Percentiles rank a stretch among this genome's conserved stretches.
phyloP scores from a whole-genome alignment of 2,797 vertebrate genomes.

The Centroberyx gerrardi region DNA sequence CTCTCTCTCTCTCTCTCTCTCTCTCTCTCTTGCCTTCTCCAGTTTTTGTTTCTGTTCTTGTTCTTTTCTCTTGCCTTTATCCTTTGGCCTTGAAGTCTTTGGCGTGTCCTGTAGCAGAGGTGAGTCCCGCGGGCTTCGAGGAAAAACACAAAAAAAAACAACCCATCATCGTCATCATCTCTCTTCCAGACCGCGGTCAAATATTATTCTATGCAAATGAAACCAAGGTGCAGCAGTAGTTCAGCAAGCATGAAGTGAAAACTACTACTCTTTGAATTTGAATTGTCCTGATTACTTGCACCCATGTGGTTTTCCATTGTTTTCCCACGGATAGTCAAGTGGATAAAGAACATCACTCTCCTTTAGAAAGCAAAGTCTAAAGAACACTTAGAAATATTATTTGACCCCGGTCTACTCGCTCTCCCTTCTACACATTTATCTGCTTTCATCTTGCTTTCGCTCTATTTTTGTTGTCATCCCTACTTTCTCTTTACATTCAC shows the following conservation, averaged over 20 bases:
- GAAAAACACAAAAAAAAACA: not conserved
- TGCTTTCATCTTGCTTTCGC: not conserved
- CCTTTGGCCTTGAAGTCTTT: constrained; percentile 99
- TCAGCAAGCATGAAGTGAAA: too few relatives aligned
- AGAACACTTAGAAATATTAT: not conserved
- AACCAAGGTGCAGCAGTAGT: not conserved
- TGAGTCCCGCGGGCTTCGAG: constrained; percentile 79
- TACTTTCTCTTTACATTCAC: not conserved
- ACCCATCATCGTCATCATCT: constrained; percentile 28
- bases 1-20: constrained; percentile 25
- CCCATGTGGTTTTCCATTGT: too few relatives aligned
- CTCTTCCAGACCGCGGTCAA: constrained; percentile 43
- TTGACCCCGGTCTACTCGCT: constrained; percentile 55
- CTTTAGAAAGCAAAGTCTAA: too few relatives aligned
- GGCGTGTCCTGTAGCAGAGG: constrained; percentile 91
- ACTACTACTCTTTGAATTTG: not conserved
- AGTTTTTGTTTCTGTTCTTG: constrained; percentile 99
- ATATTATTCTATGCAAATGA: constrained; percentile 10
- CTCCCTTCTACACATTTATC: not conserved
- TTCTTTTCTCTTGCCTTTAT: constrained; percentile 99
- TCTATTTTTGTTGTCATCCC: not conserved
- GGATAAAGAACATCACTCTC: too few relatives aligned
- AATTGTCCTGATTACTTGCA: not conserved
- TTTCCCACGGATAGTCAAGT: too few relatives aligned
- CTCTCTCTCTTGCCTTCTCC: constrained; percentile 53